phyloP scores from a whole-genome alignment of 2,113 vertebrate species.

The Calonectris borealis region DNA sequence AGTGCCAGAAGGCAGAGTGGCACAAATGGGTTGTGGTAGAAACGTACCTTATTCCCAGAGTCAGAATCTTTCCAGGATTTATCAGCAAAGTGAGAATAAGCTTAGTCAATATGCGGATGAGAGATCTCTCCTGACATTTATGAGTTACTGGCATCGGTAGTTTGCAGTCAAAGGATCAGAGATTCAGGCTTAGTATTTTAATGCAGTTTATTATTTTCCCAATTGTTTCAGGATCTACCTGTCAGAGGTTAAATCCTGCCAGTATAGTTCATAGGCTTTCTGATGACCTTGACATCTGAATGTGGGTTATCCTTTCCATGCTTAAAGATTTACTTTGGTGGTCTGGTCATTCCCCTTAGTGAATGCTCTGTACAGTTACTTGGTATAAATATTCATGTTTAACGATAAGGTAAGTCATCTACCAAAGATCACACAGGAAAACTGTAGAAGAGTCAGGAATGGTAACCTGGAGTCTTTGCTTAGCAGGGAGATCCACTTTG shows the following conservation, averaged over 20 bases:
- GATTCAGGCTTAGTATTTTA: neutral
- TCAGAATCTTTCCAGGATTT: neutral
- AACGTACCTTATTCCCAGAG: neutral
- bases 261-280: neutral
- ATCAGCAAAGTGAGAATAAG: neutral
- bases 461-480: neutral
- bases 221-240: neutral
- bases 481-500: neutral
- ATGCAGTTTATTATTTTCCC: neutral
- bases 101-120: neutral
- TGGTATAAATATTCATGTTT: neutral
- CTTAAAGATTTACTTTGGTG: neutral
- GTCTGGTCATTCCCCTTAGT: neutral
- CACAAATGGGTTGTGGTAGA: neutral
- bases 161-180: neutral
- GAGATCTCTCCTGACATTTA: neutral
- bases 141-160: neutral
- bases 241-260: neutral
- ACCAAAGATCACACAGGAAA: neutral
- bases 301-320: neutral
- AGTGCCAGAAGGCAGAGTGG: neutral
- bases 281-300: neutral
- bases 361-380: neutral
- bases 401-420: neutral
- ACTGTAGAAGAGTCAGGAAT: neutral